Conservation (phyloP, 2,113 vertebrate species). For the Dicentrarchus labrax region DNA sequence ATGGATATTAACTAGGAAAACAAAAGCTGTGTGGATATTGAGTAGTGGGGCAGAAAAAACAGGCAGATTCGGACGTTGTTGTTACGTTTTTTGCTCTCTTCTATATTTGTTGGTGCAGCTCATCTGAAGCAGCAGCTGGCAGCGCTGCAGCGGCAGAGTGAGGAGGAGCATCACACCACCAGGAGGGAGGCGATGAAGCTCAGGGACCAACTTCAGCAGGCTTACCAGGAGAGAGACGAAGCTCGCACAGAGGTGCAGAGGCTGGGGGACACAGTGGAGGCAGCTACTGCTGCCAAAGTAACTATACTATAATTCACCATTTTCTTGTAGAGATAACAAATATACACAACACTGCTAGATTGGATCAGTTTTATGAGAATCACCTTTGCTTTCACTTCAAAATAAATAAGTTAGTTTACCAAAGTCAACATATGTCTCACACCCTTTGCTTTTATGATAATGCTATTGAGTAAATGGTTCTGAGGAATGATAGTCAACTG, state of each 20-base stretch:
- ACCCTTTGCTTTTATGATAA: not conserved
- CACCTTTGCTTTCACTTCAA: too few species aligned
- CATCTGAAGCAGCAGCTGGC: slow-evolving; percentile 72
- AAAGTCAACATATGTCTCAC: not conserved
- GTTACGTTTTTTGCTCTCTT: not conserved
- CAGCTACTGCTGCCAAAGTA: slow-evolving; percentile 79
- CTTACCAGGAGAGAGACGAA: slow-evolving; percentile 68
- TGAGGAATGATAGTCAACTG: too few species aligned
- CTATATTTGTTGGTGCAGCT: slow-evolving; percentile 54
- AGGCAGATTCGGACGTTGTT: not conserved
- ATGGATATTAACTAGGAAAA: not conserved
- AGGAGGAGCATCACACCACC: slow-evolving; percentile 46
- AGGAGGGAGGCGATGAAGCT: slow-evolving; percentile 56
- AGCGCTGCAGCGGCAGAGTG: slow-evolving; percentile 37
- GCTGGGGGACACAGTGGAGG: slow-evolving; percentile 79
- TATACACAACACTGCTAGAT: too few species aligned
- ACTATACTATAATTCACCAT: not conserved
- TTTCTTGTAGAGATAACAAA: too few species aligned
- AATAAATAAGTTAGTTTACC: too few species aligned
- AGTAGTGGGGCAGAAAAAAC: not conserved
- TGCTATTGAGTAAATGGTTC: not conserved
- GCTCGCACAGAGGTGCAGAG: slow-evolving; percentile 67
- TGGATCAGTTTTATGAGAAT: too few species aligned
- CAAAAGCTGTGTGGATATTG: not conserved
- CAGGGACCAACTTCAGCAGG: slow-evolving; percentile 70